Base-by-base conservation (phyloP, 1,140 invertebrate species). In the Hycleus phaleratus region DNA sequence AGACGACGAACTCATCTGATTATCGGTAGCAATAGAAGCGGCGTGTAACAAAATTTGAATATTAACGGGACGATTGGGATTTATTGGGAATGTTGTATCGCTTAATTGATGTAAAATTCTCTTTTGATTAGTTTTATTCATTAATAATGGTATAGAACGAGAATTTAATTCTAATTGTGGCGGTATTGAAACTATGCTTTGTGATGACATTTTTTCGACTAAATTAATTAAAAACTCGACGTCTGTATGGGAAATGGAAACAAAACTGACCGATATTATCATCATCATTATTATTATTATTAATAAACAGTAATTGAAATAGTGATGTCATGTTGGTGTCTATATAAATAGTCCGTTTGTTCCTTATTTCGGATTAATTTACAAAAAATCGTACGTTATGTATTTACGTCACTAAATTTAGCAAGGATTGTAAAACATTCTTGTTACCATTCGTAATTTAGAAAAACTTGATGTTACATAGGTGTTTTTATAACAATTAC, bases 21-120 rank as follows among this genome's bases (percentile, higher is more conserved):
- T 42, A 18, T 18, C 18, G 18, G 18, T 18, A 18, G 18, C 18
- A 12, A 12, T 12, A 18, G 18, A 18, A 55, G 51, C 52, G 57
- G 63, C 58, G 43, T 63, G 60, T 24, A 71, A 65, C 61, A 66
- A 62, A 68, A 72, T 66, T 58, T 59, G 62, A 47, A 71, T 53
- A 65, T 71, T 71, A 65, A 71, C 58, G 38, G 65, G 65, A 49
- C 59, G 51, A 57, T 66, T 58, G 38, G n/a, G 46, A 46, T 24
- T 61, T 52, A 70, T 25, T 38, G 58, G 59, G 62, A 71, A 71
- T 40, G 62, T 60, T 24, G 63, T 56, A 59, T 69, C 66, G 26
- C 64, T 59, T 54, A 69, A 48, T 49, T 66, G 64, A 7, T 68
- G 46, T 26, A 66, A 42, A 47, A 18, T 56, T 38, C 56, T 45